A percentile compares a stretch with the other conserved stretches of the same genome.
Evolutionary conservation across 2,113 vertebrate genomes (phyloP).

Genomic region (Pithys albifrons): DNA sequence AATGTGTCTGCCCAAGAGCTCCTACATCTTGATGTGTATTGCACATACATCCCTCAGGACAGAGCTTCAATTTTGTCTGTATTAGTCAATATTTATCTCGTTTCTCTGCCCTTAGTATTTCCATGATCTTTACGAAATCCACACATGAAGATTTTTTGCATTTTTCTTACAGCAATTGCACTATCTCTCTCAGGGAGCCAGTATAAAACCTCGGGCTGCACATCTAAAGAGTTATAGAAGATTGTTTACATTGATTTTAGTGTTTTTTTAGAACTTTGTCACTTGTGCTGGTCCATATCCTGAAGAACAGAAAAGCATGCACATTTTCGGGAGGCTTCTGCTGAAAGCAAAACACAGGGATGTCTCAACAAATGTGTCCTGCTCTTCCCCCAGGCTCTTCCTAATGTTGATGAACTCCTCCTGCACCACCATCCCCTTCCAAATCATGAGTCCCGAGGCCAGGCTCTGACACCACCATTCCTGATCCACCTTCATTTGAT

Average conservation of each 20-base stretch:
- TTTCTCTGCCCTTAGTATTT: neutral
- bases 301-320: neutral
- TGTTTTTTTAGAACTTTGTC: neutral
- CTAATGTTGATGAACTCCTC: fast-evolving
- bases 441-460: neutral
- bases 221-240: neutral
- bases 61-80: neutral
- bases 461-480: neutral
- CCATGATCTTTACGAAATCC: neutral
- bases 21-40: neutral
- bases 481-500: fast-evolving
- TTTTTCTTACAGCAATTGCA: neutral
- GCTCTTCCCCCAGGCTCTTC: neutral
- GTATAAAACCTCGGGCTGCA: neutral
- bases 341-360: neutral
- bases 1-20: neutral
- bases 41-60: neutral
- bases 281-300: neutral
- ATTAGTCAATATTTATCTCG: neutral
- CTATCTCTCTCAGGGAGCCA: neutral
- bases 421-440: neutral
- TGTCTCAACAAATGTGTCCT: neutral
- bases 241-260: neutral
- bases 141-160: fast-evolving
- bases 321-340: neutral